phyloP scores from a whole-genome alignment of 2,113 vertebrate species.

The Indicator indicator region DNA sequence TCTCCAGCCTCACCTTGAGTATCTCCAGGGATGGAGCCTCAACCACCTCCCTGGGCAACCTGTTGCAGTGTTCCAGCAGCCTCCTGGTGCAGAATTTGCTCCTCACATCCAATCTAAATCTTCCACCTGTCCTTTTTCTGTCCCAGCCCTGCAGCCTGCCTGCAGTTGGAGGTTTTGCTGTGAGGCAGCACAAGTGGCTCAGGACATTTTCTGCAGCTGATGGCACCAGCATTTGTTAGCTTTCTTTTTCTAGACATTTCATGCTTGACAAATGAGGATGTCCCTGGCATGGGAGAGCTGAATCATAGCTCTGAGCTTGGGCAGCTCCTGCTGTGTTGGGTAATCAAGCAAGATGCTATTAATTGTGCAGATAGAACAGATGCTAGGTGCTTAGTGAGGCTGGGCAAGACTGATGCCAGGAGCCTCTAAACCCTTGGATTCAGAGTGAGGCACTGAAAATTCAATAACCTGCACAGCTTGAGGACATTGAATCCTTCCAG shows the following conservation, averaged over 20 bases:
- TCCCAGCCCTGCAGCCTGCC: not conserved
- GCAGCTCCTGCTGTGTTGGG: not conserved
- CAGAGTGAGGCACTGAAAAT: not conserved
- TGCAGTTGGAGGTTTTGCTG: not conserved
- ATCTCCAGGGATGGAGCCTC: too few species aligned
- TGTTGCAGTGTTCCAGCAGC: too few species aligned
- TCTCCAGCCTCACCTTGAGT: too few species aligned
- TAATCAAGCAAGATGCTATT: too few species aligned
- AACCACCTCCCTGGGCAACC: too few species aligned
- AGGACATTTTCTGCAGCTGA: not conserved
- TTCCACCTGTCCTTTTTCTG: not conserved
- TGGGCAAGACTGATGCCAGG: not conserved
- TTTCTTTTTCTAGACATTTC: not conserved
- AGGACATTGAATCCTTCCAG: not conserved
- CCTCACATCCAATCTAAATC: not conserved
- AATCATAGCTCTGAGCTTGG: not conserved
- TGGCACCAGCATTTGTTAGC: not conserved
- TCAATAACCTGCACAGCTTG: not conserved
- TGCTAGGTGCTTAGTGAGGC: not conserved
- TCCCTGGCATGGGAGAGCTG: not conserved
- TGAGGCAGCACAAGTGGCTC: not conserved
- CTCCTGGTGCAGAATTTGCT: too few species aligned
- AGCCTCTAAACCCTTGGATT: slow-evolving; percentile 18
- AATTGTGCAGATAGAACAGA: not conserved
- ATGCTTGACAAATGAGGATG: not conserved